Evolutionary conservation across 2,113 vertebrate genomes (phyloP).

Genomic region (Zosterops borbonicus): DNA sequence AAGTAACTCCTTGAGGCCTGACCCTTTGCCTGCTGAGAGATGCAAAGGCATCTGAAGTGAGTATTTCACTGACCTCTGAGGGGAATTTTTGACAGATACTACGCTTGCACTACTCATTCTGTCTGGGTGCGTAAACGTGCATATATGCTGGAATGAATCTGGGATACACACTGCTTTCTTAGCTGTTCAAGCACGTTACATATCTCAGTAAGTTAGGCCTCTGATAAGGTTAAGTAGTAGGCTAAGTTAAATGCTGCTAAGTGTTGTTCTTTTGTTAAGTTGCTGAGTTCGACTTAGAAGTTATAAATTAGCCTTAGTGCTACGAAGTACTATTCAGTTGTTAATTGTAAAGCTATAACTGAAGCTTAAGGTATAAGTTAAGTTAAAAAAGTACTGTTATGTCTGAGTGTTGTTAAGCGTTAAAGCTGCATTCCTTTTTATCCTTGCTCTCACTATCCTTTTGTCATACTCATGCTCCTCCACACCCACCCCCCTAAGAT

Average conservation of each 20-base stretch:
- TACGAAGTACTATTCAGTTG: neutral
- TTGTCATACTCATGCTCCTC: neutral
- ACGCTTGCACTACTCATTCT: neutral
- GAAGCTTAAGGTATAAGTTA: neutral
- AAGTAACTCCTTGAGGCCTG: neutral
- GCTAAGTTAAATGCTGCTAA: neutral
- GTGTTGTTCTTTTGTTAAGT: neutral
- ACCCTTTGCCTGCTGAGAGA: neutral
- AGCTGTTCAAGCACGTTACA: neutral
- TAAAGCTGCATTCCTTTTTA: neutral
- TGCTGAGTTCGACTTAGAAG: neutral
- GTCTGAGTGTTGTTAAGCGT: neutral
- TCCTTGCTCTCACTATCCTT: neutral
- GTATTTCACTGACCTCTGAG: too few species aligned
- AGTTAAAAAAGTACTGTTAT: neutral
- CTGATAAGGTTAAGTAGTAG: neutral
- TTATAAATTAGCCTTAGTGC: neutral
- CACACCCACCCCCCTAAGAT: rapidly evolving
- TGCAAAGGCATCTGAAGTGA: neutral
- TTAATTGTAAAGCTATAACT: neutral
- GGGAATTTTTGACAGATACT: neutral
- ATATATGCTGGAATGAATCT: neutral
- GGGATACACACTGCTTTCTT: neutral
- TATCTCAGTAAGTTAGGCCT: neutral
- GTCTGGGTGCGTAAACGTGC: rapidly evolving